Percentiles rank a stretch among this genome's conserved stretches.
phyloP scores from a whole-genome alignment of 2,797 vertebrate species.

The Amphiprion clarkii region DNA sequence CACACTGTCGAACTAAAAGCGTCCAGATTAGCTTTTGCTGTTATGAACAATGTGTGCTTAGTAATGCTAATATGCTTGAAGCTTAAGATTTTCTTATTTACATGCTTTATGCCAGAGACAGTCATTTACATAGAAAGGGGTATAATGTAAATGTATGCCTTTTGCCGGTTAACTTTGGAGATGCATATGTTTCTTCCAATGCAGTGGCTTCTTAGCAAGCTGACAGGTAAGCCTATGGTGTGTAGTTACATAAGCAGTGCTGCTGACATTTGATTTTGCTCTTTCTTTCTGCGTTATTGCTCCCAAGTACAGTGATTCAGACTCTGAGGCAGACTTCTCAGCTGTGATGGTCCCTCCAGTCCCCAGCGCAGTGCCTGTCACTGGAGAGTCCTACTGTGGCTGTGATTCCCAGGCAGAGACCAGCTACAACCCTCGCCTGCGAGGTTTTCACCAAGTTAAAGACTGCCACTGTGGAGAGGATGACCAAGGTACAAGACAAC shows the following conservation, averaged over 20 bases:
- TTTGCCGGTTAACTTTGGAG: neutral
- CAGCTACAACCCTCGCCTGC: conserved; percentile 87
- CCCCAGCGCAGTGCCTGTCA: conserved; percentile 95
- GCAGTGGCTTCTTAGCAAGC: too few species aligned
- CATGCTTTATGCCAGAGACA: neutral
- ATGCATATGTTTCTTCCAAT: neutral
- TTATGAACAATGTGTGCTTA: conserved; percentile 19
- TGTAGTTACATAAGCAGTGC: conserved; percentile 6
- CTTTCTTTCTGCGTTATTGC: conserved; percentile 24
- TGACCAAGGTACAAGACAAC: conserved; percentile 88
- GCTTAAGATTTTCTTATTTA: neutral
- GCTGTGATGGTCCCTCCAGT: conserved; percentile 89
- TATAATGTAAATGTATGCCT: neutral
- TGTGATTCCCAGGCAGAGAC: conserved; percentile 92
- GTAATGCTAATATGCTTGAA: neutral
- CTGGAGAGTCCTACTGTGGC: conserved; percentile 95
- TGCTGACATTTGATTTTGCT: conserved; percentile 15
- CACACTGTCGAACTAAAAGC: neutral
- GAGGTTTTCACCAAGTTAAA: conserved; percentile 88
- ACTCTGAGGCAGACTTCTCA: conserved; percentile 92
- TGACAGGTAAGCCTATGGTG: neutral
- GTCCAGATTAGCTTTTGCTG: neutral
- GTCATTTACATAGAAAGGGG: neutral
- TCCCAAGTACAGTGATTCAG: conserved; percentile 94
- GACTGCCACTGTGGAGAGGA: conserved; percentile 98